Evolutionary conservation across 2,888 invertebrate species (phyloP), one percentile per base, ranked within the genome.

Genomic region (Daptonema setosum): DNA sequence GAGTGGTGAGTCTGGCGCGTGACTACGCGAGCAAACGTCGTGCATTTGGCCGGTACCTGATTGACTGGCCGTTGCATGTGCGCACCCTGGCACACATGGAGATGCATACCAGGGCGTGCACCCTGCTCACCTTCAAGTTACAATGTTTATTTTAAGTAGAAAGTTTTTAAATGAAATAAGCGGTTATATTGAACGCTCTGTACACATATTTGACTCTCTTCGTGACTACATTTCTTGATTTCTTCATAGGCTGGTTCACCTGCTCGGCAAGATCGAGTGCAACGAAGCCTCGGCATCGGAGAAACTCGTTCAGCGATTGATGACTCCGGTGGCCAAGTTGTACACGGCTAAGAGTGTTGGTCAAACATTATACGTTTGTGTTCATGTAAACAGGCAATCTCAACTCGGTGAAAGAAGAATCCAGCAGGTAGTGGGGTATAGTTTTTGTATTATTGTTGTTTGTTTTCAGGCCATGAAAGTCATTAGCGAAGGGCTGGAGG

Each of bases 261-360:
- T 77, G 28, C 66, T 77, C 22, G 77, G 78, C 20, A 64, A 67
- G 50, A 66, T 72, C 57, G 77, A 75, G 57, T 62, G 60, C 20
- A 65, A 64, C 43, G 60, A 62, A 5, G 71, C 71, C 17, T 8
- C 43, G 3, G 5, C 50, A 14, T 25, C 24, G 14, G 11, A 50
- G 3, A 11, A 26, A 17, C n/a, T n/a, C 28, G 60, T 77, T 55
- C 65, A 78, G 11, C 69, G 78, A 5, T 61, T 78, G 20, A 61
- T 78, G 57, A 76, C 75, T n/a, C 78, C 78, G 2, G 63, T 78
- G 1, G 63, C 71, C 20, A 78, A 78, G 64, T 67, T 78, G 24
- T 78, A 75, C 66, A 75, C 76, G 28, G 77, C 73, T 2, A 78
- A 78, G 66, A 71, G 73, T 68, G 73, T 73, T 54, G 58, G 57